phyloP scores from a whole-genome alignment of 2,888 invertebrate genomes.

The Ormyrus nitidulus region DNA sequence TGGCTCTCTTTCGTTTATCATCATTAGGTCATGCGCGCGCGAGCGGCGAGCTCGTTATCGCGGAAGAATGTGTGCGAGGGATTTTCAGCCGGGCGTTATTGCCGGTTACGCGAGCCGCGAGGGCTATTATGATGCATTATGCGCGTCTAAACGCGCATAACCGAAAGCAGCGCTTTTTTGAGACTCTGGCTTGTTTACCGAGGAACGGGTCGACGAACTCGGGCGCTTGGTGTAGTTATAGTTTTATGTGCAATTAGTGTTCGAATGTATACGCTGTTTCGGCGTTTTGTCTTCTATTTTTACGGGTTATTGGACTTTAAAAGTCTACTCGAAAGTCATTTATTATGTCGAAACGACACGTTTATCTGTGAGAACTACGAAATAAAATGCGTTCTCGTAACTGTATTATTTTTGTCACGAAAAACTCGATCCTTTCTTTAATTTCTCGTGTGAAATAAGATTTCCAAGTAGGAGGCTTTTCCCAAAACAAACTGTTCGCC shows the following conservation, averaged over 20 bases:
- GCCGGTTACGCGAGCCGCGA: neutral
- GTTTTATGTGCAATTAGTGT: too few species aligned
- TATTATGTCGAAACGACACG: neutral
- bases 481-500: too few species aligned
- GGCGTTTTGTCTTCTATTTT: neutral
- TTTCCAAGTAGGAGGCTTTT: neutral
- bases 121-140: slow-evolving; percentile 51
- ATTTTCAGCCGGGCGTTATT: neutral
- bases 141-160: neutral
- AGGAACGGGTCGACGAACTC: too few species aligned
- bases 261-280: neutral
- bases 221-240: too few species aligned
- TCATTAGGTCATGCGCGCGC: slow-evolving; percentile 22
- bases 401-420: neutral
- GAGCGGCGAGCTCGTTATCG: slow-evolving; percentile 34
- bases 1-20: slow-evolving; percentile 40
- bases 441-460: neutral
- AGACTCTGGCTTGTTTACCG: neutral
- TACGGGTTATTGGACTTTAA: neutral
- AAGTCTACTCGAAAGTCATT: neutral
- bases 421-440: neutral
- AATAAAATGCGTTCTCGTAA: neutral
- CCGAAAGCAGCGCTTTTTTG: neutral
- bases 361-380: neutral
- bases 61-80: slow-evolving; percentile 54